These are phyloP conservation scores for Notarius quadriscutis DNA, from an alignment of 2,113 vertebrate species.

Conservation along the genomic window DNA sequence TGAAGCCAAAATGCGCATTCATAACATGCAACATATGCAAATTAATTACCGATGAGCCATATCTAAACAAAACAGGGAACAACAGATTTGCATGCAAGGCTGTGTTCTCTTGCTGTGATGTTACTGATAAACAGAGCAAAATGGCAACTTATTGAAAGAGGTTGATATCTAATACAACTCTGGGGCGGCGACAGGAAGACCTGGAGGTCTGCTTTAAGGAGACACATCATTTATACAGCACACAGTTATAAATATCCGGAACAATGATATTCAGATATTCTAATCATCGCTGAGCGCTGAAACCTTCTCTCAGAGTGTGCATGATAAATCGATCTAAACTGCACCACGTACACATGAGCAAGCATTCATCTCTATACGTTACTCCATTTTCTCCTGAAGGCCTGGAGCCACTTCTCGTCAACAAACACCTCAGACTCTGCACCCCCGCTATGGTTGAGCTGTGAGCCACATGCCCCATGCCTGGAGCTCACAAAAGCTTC, in stretches of 20 bases:
- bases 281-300: background rate
- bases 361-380: background rate
- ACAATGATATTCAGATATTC: background rate
- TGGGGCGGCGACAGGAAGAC: background rate
- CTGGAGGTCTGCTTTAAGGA: background rate
- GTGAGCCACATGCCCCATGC: conserved; percentile 44
- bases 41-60: background rate
- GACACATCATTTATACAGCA: background rate
- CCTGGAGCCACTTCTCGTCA: background rate
- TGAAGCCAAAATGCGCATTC: background rate
- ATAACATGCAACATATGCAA: background rate
- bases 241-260: background rate
- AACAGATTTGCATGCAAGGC: background rate
- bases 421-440: background rate
- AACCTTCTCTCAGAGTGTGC: background rate
- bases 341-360: background rate
- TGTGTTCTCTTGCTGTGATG: background rate
- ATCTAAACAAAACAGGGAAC: background rate
- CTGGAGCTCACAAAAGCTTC: conserved; percentile 60
- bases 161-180: too few relatives aligned
- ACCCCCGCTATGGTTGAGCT: conserved; percentile 41
- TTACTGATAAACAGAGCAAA: background rate
- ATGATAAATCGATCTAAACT: background rate
- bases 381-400: conserved; percentile 8
- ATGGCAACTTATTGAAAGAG: background rate